A percentile compares a stretch with the other conserved stretches of the same genome.
Evolutionary conservation across 2,888 invertebrate species (phyloP).

Genomic region (Podabrus alpinus): DNA sequence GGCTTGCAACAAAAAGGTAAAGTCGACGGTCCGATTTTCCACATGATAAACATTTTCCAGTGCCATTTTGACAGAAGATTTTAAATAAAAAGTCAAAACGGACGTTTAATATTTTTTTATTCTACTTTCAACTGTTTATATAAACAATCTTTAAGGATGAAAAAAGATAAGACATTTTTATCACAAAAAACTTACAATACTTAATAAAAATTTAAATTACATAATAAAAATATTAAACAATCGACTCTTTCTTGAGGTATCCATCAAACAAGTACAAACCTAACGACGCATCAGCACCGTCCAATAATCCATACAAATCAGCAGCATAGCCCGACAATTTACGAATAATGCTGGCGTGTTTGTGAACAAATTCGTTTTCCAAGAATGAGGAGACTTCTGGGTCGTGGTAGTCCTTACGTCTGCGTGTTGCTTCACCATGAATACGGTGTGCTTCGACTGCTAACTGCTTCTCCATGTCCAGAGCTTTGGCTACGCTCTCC

Average conservation of each 20-base stretch:
- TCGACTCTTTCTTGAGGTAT: conserved; percentile 52
- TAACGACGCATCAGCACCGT: conserved; percentile 65
- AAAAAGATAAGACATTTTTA: conserved; percentile 3
- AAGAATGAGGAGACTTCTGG: conserved; percentile 75
- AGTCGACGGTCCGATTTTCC: not conserved
- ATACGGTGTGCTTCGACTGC: conserved; percentile 70
- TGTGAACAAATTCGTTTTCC: conserved; percentile 75
- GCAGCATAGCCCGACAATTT: conserved; percentile 73
- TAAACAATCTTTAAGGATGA: not conserved
- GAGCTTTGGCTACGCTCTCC: conserved; percentile 71
- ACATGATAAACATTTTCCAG: not conserved
- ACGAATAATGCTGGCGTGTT: conserved; percentile 70
- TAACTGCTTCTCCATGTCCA: conserved; percentile 76
- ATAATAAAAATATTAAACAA: conserved; percentile 13
- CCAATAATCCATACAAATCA: conserved; percentile 71
- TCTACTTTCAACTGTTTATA: not conserved
- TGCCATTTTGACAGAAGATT: not conserved
- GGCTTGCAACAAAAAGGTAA: not conserved
- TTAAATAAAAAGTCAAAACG: not conserved
- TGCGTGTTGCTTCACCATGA: conserved; percentile 66
- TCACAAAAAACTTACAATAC: conserved; percentile 5
- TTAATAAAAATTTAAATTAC: not conserved
- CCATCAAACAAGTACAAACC: conserved; percentile 78
- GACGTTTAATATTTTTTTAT: not conserved
- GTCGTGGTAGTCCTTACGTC: conserved; percentile 63